Percentiles rank a stretch among this genome's conserved stretches.
phyloP scores from a whole-genome alignment of 2,113 vertebrate genomes.

The Climacteris rufus region DNA sequence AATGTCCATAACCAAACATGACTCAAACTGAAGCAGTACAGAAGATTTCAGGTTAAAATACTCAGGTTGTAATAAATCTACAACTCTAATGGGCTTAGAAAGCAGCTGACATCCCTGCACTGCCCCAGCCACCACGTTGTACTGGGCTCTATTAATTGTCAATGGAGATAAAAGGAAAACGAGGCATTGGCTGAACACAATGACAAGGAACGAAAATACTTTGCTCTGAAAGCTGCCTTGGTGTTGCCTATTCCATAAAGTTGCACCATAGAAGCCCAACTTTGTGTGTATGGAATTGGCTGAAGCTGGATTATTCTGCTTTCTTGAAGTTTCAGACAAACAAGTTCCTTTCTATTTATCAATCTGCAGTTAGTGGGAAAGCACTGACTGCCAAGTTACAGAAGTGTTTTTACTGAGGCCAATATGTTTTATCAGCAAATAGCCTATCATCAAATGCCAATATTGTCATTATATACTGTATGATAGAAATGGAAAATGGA shows the following conservation, averaged over 20 bases:
- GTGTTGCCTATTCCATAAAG: neutral
- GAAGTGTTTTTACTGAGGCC: neutral
- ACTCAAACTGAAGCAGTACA: neutral
- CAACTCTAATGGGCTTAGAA: neutral
- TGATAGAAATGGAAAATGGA: neutral
- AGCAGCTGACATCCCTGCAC: neutral
- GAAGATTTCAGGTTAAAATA: neutral
- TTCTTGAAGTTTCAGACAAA: neutral
- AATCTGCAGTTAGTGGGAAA: neutral
- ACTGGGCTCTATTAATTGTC: neutral
- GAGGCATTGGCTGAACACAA: neutral
- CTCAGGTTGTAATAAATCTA: neutral
- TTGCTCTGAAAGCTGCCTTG: neutral
- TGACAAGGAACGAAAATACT: neutral
- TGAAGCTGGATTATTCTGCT: neutral
- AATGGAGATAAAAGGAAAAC: neutral
- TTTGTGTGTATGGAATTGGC: neutral
- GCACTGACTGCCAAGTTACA: neutral
- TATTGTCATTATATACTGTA: neutral
- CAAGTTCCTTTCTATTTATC: neutral
- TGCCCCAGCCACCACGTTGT: neutral
- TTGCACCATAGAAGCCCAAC: neutral
- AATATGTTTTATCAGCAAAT: neutral
- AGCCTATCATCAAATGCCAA: neutral
- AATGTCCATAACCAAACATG: neutral